Percentiles rank a stretch among this genome's conserved stretches.
Evolutionary conservation across 2,113 vertebrate genomes (phyloP).

Genomic region (Anser cygnoides): DNA sequence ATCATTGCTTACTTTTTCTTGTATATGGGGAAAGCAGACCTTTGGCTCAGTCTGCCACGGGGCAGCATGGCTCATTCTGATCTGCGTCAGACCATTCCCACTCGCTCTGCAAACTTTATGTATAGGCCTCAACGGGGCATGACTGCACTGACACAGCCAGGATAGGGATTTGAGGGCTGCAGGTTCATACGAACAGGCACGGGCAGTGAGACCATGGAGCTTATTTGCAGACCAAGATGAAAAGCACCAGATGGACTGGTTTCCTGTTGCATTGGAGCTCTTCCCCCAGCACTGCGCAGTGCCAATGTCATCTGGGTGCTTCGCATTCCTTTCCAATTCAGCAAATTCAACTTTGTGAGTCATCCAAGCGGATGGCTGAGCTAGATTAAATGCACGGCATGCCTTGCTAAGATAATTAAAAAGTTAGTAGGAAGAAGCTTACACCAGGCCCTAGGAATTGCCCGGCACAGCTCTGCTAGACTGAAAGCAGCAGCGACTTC

Average conservation of each 20-base stretch:
- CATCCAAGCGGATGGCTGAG: slow-evolving; percentile 8
- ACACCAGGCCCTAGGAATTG: slow-evolving; percentile 2
- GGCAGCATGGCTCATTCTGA: background rate
- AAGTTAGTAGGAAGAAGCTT: background rate
- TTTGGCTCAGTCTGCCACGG: background rate
- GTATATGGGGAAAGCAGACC: background rate
- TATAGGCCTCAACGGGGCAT: background rate
- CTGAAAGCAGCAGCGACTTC: background rate
- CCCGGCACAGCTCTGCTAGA: background rate
- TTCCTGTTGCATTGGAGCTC: background rate
- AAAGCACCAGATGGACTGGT: slow-evolving; percentile 24
- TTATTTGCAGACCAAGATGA: slow-evolving; percentile 22
- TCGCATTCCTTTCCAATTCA: slow-evolving; percentile 43
- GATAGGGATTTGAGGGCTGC: background rate
- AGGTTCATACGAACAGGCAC: background rate
- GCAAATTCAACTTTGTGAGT: background rate
- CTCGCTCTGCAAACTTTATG: background rate
- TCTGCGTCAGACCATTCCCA: background rate
- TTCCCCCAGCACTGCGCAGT: background rate
- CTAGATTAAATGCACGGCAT: slow-evolving; percentile 11
- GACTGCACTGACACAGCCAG: background rate
- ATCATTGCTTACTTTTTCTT: background rate
- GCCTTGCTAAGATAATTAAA: slow-evolving; percentile 21
- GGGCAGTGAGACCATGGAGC: background rate
- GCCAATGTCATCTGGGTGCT: slow-evolving; percentile 14